Percentiles rank a stretch among this genome's conserved stretches.
Evolutionary conservation across 1,140 invertebrate species (phyloP).

Genomic region (Meloidogyne exigua): DNA sequence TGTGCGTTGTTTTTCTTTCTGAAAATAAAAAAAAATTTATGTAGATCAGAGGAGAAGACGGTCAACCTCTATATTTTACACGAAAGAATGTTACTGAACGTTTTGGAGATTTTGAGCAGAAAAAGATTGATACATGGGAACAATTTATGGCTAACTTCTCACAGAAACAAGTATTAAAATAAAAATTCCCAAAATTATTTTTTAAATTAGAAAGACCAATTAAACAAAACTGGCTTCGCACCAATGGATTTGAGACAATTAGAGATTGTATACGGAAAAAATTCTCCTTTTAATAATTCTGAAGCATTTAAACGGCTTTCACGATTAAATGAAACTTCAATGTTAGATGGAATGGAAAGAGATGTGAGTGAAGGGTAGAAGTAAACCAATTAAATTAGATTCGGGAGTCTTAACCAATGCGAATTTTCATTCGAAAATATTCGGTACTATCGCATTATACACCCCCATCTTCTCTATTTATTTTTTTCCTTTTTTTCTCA

Average conservation of each 20-base stretch:
- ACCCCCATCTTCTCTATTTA: too few species aligned
- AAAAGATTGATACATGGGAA: conserved; percentile 37
- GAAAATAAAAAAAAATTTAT: background rate
- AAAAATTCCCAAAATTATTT: background rate
- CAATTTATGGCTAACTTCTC: conserved; percentile 26
- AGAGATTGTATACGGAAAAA: conserved; percentile 32
- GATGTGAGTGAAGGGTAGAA: background rate
- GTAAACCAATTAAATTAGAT: too few species aligned
- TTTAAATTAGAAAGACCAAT: conserved; percentile 11
- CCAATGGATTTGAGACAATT: conserved; percentile 23
- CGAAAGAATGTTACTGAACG: conserved; percentile 47
- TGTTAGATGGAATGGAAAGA: conserved; percentile 9
- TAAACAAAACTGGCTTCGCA: conserved; percentile 38
- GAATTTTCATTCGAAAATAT: too few species aligned
- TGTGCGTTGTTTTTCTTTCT: background rate
- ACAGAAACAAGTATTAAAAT: conserved; percentile 23
- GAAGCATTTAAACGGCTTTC: conserved; percentile 29
- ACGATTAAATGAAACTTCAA: conserved; percentile 24
- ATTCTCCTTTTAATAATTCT: conserved; percentile 36
- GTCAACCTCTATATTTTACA: conserved; percentile 42
- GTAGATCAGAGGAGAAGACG: conserved; percentile 15
- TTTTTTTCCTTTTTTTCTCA: too few species aligned
- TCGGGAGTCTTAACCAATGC: too few species aligned
- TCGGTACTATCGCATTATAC: too few species aligned
- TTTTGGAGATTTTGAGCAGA: conserved; percentile 38